Evolutionary conservation across 2,888 invertebrate genomes (phyloP).

Genomic region (Anorthoa munda): DNA sequence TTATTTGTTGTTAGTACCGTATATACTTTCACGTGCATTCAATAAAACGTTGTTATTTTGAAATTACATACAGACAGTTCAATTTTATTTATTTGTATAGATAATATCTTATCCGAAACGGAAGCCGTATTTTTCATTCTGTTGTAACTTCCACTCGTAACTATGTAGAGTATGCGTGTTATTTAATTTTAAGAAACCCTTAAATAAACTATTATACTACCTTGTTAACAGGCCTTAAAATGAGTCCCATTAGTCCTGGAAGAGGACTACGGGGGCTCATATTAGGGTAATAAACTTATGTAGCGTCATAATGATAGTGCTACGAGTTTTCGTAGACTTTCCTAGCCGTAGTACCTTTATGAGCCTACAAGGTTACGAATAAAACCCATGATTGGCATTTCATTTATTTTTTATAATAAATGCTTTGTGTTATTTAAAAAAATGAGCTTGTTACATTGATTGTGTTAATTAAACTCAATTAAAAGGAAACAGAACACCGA

Average conservation of each 20-base stretch:
- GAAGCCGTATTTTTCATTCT: neutral
- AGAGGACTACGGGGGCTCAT: slow-evolving; percentile 25
- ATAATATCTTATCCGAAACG: neutral
- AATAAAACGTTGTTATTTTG: no score
- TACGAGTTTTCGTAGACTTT: slow-evolving; percentile 36
- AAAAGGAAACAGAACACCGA: slow-evolving; percentile 20
- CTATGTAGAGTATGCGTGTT: neutral
- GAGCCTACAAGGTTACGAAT: slow-evolving; percentile 4
- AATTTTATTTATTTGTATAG: no score
- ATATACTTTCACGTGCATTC: no score
- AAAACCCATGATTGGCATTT: neutral
- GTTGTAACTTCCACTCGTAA: neutral
- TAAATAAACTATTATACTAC: slow-evolving; percentile 32
- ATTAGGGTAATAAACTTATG: slow-evolving; percentile 36
- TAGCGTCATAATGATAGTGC: slow-evolving; percentile 27
- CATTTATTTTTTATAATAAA: neutral
- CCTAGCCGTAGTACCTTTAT: slow-evolving; percentile 2
- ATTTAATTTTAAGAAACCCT: slow-evolving; percentile 17
- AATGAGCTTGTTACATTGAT: slow-evolving; percentile 2
- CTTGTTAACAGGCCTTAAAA: slow-evolving; percentile 34
- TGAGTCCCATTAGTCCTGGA: slow-evolving; percentile 25
- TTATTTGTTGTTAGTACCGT: no score
- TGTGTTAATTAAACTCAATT: slow-evolving; percentile 19
- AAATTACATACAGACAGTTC: no score
- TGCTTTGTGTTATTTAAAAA: neutral